Percentiles rank a stretch among this genome's conserved stretches.
Evolutionary conservation across 2,888 invertebrate genomes (phyloP).

Genomic region (Archips xylosteana): DNA sequence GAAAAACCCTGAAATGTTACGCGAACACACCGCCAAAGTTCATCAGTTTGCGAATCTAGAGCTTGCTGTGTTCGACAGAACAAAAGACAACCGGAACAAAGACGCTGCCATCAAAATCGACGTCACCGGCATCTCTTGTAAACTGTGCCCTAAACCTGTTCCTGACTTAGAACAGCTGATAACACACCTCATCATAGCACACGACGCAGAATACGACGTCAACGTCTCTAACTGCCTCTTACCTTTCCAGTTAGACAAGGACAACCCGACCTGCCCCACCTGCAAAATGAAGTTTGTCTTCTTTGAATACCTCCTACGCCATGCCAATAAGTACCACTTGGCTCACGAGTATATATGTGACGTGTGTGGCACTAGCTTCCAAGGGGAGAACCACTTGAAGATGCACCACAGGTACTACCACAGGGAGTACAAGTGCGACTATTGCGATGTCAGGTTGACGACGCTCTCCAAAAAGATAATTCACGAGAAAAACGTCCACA

Average conservation of each 20-base stretch:
- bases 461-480: conserved; percentile 76
- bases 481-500: conserved; percentile 77
- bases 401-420: conserved; percentile 81
- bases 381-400: conserved; percentile 78
- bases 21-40: conserved; percentile 65
- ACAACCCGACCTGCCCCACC: conserved; percentile 73
- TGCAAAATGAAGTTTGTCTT: conserved; percentile 76
- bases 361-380: conserved; percentile 79
- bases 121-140: conserved; percentile 70
- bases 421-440: conserved; percentile 72
- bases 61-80: conserved; percentile 70
- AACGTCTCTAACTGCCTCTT: conserved; percentile 75
- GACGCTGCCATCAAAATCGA: conserved; percentile 81
- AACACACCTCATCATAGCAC: conserved; percentile 76
- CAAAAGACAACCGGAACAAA: conserved; percentile 75
- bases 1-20: conserved; percentile 66
- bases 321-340: conserved; percentile 77
- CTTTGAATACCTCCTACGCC: conserved; percentile 75
- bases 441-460: conserved; percentile 79
- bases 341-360: conserved; percentile 80
- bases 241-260: conserved; percentile 74
- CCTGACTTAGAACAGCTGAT: conserved; percentile 72
- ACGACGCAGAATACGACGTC: conserved; percentile 77
- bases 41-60: conserved; percentile 74
- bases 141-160: conserved; percentile 64